Evolutionary conservation across 2,113 vertebrate genomes (phyloP), one percentile per base, ranked within the genome.

Genomic region (Poeciliopsis retropinna): DNA sequence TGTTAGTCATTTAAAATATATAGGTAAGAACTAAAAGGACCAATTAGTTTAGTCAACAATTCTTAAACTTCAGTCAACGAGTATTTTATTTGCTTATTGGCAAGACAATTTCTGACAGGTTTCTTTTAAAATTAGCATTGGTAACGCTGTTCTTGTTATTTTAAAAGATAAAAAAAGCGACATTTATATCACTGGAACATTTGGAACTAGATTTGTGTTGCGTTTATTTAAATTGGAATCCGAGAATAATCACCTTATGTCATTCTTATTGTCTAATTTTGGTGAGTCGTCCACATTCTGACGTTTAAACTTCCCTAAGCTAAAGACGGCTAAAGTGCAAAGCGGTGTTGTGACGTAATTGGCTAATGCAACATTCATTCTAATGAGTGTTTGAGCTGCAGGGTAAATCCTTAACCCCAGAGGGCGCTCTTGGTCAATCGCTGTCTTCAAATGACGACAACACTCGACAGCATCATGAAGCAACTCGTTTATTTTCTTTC

Each of bases 401-500:
- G 63, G 44, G 4, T 27, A 0, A 15, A 3, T 25, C 1, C 19
- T 60, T 3, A 28, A 86, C 87, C 88, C 8, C 80, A 92, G 91
- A 71, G 84, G 85, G 88, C 85, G 86, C 70, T 60, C 27, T 70
- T 47, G 0, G 22, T 13, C 72, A 68, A 64, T 12, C 14, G 14
- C 22, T 19, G 6, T 10, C 28, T 25, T 14, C 14, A 17, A 85
- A 76, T 63, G 60, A 84, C 81, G 37, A 85, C 81, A 75, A 11
- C 68, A 74, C 44, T 66, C 68, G 47, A 80, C 84, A 74, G 3
- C 25, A 62, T 67, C 28, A 80, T 79, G 78, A 80, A 91, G 47
- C 87, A 87, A 85, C 78, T 89, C 44, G 62, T 93, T 92, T 91
- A 92, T 93, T 93, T 87, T 81, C 76, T 65, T 62, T 78, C 67